Evolutionary conservation across 2,888 invertebrate species (phyloP).

Genomic region (Chymomyza fuscimana): DNA sequence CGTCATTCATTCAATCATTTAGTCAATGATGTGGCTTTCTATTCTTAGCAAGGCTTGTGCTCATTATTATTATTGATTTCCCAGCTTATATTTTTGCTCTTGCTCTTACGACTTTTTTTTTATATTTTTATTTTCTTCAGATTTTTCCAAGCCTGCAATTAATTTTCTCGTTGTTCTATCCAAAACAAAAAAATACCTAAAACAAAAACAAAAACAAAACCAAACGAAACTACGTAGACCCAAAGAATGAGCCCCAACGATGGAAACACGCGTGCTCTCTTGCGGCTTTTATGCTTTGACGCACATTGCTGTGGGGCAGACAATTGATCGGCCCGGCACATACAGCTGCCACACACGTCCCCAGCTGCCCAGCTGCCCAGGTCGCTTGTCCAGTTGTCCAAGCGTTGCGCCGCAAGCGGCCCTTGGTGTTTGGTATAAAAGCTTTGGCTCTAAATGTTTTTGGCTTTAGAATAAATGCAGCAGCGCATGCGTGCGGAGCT

Average conservation of each 20-base stretch:
- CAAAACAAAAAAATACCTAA: slow-evolving; percentile 4
- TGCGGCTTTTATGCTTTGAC: slow-evolving; percentile 44
- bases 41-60: slow-evolving; percentile 34
- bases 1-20: slow-evolving; percentile 71
- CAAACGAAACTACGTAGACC: not conserved
- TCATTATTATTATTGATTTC: slow-evolving; percentile 74
- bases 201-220: slow-evolving; percentile 7
- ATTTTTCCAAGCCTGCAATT: slow-evolving; percentile 57
- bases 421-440: slow-evolving; percentile 54
- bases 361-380: too few species aligned
- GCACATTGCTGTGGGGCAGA: slow-evolving; percentile 44
- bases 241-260: not conserved
- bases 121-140: not conserved
- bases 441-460: slow-evolving; percentile 46
- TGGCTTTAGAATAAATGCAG: slow-evolving; percentile 64
- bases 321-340: slow-evolving; percentile 20
- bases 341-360: not conserved
- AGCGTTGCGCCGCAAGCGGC: not conserved
- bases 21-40: slow-evolving; percentile 67
- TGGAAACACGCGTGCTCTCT: slow-evolving; percentile 41
- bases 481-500: slow-evolving; percentile 44
- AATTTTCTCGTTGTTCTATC: slow-evolving; percentile 58
- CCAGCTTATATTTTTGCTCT: slow-evolving; percentile 53
- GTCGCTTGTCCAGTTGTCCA: not conserved
- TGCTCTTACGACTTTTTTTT: slow-evolving; percentile 38